Evolutionary conservation across 2,113 vertebrate species (phyloP), one percentile per base, ranked within the genome.

Genomic region (Semnornis frantzii): DNA sequence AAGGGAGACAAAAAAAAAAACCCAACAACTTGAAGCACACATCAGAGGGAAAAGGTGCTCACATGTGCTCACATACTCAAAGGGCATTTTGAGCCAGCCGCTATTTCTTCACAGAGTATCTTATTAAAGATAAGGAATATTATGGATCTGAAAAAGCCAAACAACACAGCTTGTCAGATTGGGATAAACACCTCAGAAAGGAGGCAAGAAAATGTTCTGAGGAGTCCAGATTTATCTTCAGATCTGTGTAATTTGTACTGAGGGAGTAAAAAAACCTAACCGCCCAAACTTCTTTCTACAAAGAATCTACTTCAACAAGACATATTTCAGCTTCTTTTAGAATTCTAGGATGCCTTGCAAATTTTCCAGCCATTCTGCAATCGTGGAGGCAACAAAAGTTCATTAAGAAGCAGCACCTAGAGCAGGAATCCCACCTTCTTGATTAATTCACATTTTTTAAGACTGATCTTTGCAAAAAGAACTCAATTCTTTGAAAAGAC

Each of bases 121-220:
- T 13, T 39, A 39, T 39, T 91, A 82, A 87, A 92, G 85, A 79
- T 85, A 60, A 94, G 85, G 66, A 93, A 77, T 77, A 88, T 34
- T 92, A 52, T 58, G 94, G 93, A 94, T 92, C 68, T 77, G 54
- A 76, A 64, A 92, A 50, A 95, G 84, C 83, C 25, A 27, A 94
- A 58, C 9, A 57, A 31, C n/a, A 39, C 31, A 33, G 52, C n/a
- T 85, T 48, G 31, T 59, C 44, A 33, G 30, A 44, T 2, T 28
- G 27, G 34, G 42, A 70, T 37, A 74, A 54, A 33, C 30, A 37
- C 42, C 39, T 89, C 65, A 89, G 91, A 86, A 69, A 64, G 74
- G 65, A 80, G 55, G 91, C 70, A 82, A 96, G 60, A 62, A 92
- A 39, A 59, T 58, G 27, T 89, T 75, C 77, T 19, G 74, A 95